Percentiles rank a stretch among this genome's conserved stretches.
phyloP scores from a whole-genome alignment of 2,888 invertebrate species.

The Oscheius myriophilus region DNA sequence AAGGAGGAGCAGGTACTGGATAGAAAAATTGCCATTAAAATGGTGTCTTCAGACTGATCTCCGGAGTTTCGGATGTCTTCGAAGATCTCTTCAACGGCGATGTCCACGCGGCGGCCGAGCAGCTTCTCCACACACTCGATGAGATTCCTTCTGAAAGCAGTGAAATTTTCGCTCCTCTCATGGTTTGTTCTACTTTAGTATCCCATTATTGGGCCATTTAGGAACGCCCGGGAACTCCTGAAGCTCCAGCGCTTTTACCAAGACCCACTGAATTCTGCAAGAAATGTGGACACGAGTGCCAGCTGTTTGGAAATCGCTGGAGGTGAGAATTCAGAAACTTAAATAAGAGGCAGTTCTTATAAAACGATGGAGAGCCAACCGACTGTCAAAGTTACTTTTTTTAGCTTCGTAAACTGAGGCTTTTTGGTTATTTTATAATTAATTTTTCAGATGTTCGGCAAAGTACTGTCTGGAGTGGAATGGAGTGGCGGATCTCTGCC shows the following conservation, averaged over 20 bases:
- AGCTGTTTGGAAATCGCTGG: conserved; percentile 35
- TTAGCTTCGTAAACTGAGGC: background rate
- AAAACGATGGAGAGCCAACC: conserved; percentile 4
- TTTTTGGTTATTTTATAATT: background rate
- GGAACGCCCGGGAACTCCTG: conserved; percentile 27
- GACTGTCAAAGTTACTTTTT: background rate
- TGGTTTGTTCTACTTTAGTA: background rate
- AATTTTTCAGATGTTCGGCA: conserved; percentile 30
- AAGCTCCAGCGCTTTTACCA: conserved; percentile 36
- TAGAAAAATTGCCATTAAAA: background rate
- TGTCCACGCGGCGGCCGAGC: conserved; percentile 38
- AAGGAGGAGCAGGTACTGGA: conserved; percentile 28
- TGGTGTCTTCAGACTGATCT: conserved; percentile 30
- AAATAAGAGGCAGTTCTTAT: conserved; percentile 4
- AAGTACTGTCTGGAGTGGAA: conserved; percentile 33
- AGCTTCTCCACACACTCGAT: conserved; percentile 47
- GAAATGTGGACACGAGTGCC: conserved; percentile 59
- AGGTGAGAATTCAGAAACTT: conserved; percentile 25
- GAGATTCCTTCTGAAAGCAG: conserved; percentile 56
- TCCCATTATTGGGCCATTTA: background rate
- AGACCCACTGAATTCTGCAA: conserved; percentile 52
- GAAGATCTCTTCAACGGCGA: conserved; percentile 50
- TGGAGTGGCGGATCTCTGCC: conserved; percentile 14
- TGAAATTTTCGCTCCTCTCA: conserved; percentile 23
- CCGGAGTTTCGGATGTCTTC: conserved; percentile 55